Conservation (phyloP, 2,797 vertebrate genomes). For the Falco naumanni region DNA sequence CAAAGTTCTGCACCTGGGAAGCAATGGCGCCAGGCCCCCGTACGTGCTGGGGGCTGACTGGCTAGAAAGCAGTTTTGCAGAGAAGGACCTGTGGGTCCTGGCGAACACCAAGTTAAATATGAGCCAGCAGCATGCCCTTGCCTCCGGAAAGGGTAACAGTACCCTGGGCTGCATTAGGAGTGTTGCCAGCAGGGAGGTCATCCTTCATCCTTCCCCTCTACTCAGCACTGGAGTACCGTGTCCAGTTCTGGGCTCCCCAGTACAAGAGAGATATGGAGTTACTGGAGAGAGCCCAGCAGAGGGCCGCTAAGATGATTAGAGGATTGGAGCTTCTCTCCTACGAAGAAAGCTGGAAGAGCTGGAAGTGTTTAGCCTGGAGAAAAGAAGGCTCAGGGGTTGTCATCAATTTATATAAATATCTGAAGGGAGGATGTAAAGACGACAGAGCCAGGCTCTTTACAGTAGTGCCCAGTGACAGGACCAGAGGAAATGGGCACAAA, state of each 20-base stretch:
- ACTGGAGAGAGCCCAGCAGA: not conserved
- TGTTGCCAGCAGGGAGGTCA: not conserved
- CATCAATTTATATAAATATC: not conserved
- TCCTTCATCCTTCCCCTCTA: not conserved
- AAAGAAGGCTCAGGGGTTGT: not conserved
- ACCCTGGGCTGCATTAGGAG: not conserved
- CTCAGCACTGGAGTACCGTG: not conserved
- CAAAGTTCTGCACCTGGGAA: not conserved
- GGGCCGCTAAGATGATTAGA: rapidly evolving
- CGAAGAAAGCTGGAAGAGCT: not conserved
- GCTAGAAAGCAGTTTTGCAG: not conserved
- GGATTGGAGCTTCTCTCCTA: not conserved
- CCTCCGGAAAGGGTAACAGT: not conserved
- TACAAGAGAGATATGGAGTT: not conserved
- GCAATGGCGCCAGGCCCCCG: rapidly evolving
- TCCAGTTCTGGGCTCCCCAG: not conserved
- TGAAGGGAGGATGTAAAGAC: not conserved
- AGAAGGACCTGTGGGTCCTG: not conserved
- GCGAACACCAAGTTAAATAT: not conserved
- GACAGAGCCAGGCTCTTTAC: not conserved
- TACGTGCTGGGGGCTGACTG: not conserved
- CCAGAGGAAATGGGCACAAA: not conserved
- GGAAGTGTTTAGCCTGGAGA: not conserved
- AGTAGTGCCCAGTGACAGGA: not conserved
- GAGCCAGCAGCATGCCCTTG: not conserved